Evolutionary conservation across 2,113 vertebrate species (phyloP).

Genomic region (Dissostichus mawsoni): DNA sequence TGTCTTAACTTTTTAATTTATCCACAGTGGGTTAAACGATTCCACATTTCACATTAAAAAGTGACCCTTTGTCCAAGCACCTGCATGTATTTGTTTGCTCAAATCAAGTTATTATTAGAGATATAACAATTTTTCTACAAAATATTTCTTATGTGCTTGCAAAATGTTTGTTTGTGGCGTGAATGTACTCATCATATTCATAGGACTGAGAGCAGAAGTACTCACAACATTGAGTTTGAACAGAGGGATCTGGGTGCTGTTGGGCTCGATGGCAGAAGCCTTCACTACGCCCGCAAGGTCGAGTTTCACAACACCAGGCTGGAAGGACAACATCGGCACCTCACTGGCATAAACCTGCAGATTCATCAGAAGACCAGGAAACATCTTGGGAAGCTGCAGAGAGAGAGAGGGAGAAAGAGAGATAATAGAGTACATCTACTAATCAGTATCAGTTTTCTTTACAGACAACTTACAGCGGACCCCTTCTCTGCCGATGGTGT

Average conservation of each 20-base stretch:
- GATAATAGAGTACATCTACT: too few relatives aligned
- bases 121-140: background rate
- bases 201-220: background rate
- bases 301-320: constrained; percentile 44
- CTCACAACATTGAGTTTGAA: constrained; percentile 71
- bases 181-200: too few relatives aligned
- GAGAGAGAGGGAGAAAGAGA: background rate
- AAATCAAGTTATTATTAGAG: background rate
- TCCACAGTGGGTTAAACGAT: too few relatives aligned
- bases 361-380: constrained; percentile 76
- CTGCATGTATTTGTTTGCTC: background rate
- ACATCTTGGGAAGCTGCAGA: constrained; percentile 77
- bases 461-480: too few relatives aligned
- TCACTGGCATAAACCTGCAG: constrained; percentile 71
- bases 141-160: background rate
- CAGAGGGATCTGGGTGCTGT: constrained; percentile 53
- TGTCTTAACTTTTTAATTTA: background rate
- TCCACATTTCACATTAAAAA: background rate
- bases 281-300: constrained; percentile 33
- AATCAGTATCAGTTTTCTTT: too few relatives aligned
- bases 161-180: too few relatives aligned
- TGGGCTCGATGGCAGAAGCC: constrained; percentile 66
- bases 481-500: too few relatives aligned
- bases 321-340: constrained; percentile 70
- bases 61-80: background rate